Conservation (phyloP, 2,113 vertebrate genomes). For the Argyrosomus japonicus region DNA sequence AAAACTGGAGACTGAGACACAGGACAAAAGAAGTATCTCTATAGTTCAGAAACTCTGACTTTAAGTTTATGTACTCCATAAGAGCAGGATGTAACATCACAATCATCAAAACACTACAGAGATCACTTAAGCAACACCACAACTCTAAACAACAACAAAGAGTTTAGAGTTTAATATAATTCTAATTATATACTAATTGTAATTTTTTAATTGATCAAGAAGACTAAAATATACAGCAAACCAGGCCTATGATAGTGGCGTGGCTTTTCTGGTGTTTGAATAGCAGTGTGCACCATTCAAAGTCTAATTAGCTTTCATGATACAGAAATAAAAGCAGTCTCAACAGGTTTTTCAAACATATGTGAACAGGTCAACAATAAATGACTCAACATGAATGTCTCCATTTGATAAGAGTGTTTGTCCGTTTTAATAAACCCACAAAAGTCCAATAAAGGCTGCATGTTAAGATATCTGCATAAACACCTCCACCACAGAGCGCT, state of each 20-base stretch:
- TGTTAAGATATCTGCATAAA: too few species aligned
- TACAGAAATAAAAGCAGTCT: slow-evolving; percentile 4
- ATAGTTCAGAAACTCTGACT: background rate
- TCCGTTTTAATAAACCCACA: background rate
- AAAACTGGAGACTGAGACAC: background rate
- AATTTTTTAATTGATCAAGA: background rate
- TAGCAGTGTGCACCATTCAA: background rate
- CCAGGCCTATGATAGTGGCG: background rate
- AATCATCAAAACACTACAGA: too few species aligned
- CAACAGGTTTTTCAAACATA: background rate
- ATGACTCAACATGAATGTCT: background rate
- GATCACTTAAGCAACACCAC: too few species aligned
- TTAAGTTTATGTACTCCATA: too few species aligned
- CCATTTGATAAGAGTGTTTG: background rate
- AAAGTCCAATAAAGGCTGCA: too few species aligned
- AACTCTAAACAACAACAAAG: too few species aligned
- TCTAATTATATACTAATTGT: too few species aligned
- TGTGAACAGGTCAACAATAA: background rate
- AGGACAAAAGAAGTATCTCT: background rate
- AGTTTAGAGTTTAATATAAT: background rate
- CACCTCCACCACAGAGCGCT: too few species aligned
- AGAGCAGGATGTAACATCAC: too few species aligned
- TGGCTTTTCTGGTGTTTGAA: background rate
- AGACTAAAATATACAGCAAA: background rate
- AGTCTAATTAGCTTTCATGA: background rate